A percentile compares a stretch with the other conserved stretches of the same genome.
These are phyloP conservation scores for Lepus europaeus DNA, from an alignment of 2,113 vertebrate species.

Conservation along the genomic window DNA sequence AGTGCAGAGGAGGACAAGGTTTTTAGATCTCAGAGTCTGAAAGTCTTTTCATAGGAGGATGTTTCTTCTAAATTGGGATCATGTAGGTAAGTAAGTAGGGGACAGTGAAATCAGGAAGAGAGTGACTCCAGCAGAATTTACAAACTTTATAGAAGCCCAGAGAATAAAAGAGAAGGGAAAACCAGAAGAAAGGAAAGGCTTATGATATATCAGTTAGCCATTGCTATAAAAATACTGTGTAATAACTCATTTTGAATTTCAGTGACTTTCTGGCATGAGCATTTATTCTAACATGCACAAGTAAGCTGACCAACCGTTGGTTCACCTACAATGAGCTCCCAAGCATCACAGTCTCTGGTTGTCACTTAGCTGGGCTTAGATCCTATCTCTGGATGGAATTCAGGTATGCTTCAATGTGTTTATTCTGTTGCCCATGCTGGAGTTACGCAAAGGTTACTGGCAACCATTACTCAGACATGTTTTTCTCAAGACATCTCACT, in stretches of 20 bases:
- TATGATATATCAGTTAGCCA: background rate
- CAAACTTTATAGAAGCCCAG: background rate
- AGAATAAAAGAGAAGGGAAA: background rate
- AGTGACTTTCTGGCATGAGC: background rate
- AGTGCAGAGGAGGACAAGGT: background rate
- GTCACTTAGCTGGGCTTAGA: background rate
- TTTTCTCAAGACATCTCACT: background rate
- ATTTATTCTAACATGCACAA: background rate
- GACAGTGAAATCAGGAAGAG: background rate
- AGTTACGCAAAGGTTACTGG: background rate
- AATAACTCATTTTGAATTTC: constrained; percentile 3
- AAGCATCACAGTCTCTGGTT: background rate
- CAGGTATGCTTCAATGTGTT: background rate
- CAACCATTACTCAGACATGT: background rate
- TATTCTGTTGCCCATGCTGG: background rate
- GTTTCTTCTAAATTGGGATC: background rate
- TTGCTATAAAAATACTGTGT: constrained; percentile 20
- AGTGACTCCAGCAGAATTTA: background rate
- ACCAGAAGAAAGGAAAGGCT: background rate
- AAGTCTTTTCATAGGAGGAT: background rate
- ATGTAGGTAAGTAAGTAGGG: background rate
- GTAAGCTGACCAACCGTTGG: background rate
- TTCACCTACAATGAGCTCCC: background rate
- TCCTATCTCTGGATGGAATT: background rate
- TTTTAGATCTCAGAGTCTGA: background rate